Percentiles rank a stretch among this genome's conserved stretches.
Conservation (phyloP, 2,797 vertebrate genomes). For the Karalla daura region DNA sequence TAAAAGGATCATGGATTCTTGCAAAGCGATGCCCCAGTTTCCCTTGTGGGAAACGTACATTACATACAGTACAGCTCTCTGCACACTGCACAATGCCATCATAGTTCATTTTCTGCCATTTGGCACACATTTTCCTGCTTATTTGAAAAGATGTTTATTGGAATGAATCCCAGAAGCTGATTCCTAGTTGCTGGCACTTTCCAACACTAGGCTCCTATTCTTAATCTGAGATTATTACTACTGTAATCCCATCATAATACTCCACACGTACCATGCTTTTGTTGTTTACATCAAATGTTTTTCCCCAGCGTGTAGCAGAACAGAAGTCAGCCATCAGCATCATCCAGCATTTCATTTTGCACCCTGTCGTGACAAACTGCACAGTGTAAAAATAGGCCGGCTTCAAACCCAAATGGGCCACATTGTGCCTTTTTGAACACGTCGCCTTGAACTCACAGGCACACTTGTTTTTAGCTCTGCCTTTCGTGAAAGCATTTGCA, state of each 20-base stretch:
- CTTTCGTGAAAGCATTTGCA: constrained; percentile 53
- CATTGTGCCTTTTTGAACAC: constrained; percentile 35
- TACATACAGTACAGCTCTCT: constrained; percentile 14
- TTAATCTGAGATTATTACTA: constrained; percentile 80
- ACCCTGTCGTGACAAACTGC: constrained; percentile 39
- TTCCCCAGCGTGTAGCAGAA: constrained; percentile 42
- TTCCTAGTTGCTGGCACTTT: constrained; percentile 53
- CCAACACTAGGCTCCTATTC: constrained; percentile 57
- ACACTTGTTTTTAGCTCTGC: constrained; percentile 43
- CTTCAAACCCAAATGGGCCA: constrained; percentile 45
- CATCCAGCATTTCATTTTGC: constrained; percentile 42
- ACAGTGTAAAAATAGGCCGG: constrained; percentile 59
- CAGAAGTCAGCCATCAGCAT: constrained; percentile 25
- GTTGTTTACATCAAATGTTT: constrained; percentile 76
- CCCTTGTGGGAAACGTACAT: constrained; percentile 8
- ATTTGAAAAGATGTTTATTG: constrained; percentile 36
- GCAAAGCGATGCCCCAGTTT: constrained; percentile 26
- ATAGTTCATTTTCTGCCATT: constrained; percentile 19
- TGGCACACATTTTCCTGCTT: constrained; percentile 4
- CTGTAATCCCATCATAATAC: constrained; percentile 80
- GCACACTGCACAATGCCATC: constrained; percentile 1
- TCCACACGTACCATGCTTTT: constrained; percentile 79
- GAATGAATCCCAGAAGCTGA: constrained; percentile 28
- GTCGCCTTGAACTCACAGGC: constrained; percentile 39
- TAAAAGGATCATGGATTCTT: constrained; percentile 42